Percentiles rank a stretch among this genome's conserved stretches.
Conservation (phyloP, 2,888 invertebrate genomes). For the Rhingia campestris region DNA sequence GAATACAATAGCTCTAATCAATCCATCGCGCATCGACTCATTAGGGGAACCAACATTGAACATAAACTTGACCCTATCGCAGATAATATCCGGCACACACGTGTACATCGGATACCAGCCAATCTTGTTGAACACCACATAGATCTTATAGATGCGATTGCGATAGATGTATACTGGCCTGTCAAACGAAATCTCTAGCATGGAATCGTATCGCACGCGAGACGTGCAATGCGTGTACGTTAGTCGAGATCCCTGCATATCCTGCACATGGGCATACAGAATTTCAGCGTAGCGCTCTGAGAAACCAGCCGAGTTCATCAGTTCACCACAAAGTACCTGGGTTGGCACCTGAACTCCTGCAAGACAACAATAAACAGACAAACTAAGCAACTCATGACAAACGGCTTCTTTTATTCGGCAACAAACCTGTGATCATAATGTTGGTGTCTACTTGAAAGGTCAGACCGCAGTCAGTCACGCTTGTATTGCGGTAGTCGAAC, state of each 20-base stretch:
- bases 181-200: constrained; percentile 92
- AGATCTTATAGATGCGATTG: constrained; percentile 89
- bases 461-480: constrained; percentile 89
- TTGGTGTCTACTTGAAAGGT: constrained; percentile 92
- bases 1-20: constrained; percentile 91
- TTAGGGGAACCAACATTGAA: constrained; percentile 89
- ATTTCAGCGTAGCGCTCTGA: constrained; percentile 88
- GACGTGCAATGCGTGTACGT: constrained; percentile 93
- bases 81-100: constrained; percentile 87
- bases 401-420: constrained; percentile 81
- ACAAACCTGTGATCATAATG: constrained; percentile 87
- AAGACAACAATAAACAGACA: constrained; percentile 35
- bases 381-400: constrained; percentile 16
- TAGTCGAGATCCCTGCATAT: constrained; percentile 90
- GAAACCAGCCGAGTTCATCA: constrained; percentile 81
- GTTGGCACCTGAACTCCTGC: constrained; percentile 88
- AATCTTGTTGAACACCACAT: constrained; percentile 91
- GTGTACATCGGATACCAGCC: constrained; percentile 92
- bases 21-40: constrained; percentile 89
- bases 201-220: constrained; percentile 88
- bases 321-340: constrained; percentile 84
- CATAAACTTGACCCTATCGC: constrained; percentile 89
- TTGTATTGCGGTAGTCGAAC: constrained; percentile 89
- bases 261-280: constrained; percentile 91
- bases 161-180: constrained; percentile 90